phyloP scores from a whole-genome alignment of 2,797 vertebrate genomes.

The Clarias laeviceps region DNA sequence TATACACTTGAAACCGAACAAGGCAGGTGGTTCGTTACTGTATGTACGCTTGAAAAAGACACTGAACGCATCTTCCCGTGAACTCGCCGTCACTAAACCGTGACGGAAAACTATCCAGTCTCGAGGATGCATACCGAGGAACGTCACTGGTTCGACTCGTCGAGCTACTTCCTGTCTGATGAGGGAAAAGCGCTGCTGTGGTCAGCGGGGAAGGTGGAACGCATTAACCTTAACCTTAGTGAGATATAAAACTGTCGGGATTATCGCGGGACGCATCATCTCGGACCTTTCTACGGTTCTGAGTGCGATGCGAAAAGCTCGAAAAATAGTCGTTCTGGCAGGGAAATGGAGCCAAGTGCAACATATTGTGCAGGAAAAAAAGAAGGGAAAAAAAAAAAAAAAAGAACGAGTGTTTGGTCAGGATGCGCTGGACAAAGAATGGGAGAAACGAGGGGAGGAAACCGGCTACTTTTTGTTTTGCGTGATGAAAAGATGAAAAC shows the following conservation, averaged over 20 bases:
- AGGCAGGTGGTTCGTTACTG: no score
- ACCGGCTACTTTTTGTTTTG: neutral
- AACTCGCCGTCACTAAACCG: neutral
- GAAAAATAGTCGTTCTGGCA: neutral
- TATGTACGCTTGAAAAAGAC: no score
- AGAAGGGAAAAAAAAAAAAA: no score
- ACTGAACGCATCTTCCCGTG: no score
- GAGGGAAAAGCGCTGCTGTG: neutral
- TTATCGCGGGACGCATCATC: no score
- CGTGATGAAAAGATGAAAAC: constrained; percentile 18
- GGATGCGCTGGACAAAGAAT: neutral
- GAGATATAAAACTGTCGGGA: no score
- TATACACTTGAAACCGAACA: neutral
- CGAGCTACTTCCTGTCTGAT: neutral
- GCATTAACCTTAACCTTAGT: neutral
- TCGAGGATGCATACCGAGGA: neutral
- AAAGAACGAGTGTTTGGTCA: neutral
- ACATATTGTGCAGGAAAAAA: neutral
- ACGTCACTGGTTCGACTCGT: neutral
- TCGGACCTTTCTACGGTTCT: no score
- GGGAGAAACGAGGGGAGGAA: neutral
- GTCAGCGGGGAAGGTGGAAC: neutral
- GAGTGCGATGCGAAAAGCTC: neutral
- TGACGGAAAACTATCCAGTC: neutral
- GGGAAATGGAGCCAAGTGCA: neutral